Base-by-base conservation (phyloP, 2,113 vertebrate genomes). In the Etheostoma cragini region DNA sequence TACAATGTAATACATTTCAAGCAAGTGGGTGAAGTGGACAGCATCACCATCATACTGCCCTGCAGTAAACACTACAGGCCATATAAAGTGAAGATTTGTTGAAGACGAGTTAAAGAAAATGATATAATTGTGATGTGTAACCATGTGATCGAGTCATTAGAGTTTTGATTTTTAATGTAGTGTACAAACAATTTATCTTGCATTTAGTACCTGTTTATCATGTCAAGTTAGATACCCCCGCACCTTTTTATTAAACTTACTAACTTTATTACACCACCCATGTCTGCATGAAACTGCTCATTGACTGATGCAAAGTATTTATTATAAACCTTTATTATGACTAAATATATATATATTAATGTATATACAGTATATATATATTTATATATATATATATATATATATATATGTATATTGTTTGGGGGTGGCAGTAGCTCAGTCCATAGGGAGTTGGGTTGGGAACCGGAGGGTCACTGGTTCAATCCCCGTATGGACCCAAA, bases 241-340 rank as follows among this genome's bases (percentile, higher is more conserved):
- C 50, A 35, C 19, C 26, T 38, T 21, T 47, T 17, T n/a, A 11
- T 60, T 11, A 47, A 45, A 6, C 62, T 53, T 3, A 30, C 3
- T 30, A 30, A 30, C 2, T 30, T 26, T 30, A 30, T 30, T 30
- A 30, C 3, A 30, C n/a, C 11, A 17, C 47, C 45, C 6, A 53
- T 24, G 33, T 54, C 33, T 69, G 52, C 69, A 46, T 61, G 19
- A 50, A 61, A 35, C 24, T 60, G 13, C 26, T 26, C 6, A 52
- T n/a, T 42, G 24, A 66, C 26, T 47, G 24, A 35, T 38, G 45
- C 19, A 1, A 62, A 52, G 46, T n/a, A 15, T 12, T 15, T 5
- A 45, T 62, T 69, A 30, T 15, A 53, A 74, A 54, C 3, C 11
- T 70, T 50, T 82, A 62, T 57, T 78, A 45, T n/a, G 45, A 42